Conservation (phyloP, 2,797 vertebrate species). For the Chlorospingus semifuscus region DNA sequence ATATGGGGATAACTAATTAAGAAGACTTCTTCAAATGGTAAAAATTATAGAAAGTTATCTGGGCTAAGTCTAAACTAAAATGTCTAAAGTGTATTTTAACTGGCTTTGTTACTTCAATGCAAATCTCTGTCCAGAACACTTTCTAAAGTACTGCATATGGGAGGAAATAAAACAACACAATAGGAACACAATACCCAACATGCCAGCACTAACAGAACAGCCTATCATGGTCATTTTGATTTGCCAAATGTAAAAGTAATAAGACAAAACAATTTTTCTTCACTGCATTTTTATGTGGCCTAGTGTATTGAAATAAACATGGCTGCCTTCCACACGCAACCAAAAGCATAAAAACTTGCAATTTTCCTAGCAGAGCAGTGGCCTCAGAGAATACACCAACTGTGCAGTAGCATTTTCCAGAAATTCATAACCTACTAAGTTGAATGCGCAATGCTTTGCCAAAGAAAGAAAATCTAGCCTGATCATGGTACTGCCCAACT, state of each 20-base stretch:
- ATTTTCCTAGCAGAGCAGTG: background rate
- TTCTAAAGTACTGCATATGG: background rate
- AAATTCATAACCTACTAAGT: background rate
- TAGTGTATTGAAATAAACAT: slow-evolving; percentile 20
- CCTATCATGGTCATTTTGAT: background rate
- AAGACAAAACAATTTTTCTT: background rate
- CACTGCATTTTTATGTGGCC: background rate
- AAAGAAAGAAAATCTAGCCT: background rate
- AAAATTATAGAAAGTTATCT: background rate
- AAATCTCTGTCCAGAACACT: background rate
- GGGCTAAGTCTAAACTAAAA: background rate
- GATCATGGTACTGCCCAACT: background rate
- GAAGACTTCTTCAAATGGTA: background rate
- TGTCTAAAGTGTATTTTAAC: background rate
- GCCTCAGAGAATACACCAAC: slow-evolving; percentile 29
- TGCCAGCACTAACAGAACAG: background rate
- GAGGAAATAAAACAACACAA: background rate
- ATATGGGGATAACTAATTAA: background rate
- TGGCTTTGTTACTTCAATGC: background rate
- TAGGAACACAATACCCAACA: background rate
- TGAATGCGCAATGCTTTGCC: background rate
- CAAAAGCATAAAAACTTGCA: background rate
- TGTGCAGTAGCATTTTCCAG: background rate
- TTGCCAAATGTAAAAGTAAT: background rate
- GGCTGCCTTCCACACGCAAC: background rate